Base-by-base conservation (phyloP, 2,797 vertebrate species). In the Chaenodraco wilsoni region DNA sequence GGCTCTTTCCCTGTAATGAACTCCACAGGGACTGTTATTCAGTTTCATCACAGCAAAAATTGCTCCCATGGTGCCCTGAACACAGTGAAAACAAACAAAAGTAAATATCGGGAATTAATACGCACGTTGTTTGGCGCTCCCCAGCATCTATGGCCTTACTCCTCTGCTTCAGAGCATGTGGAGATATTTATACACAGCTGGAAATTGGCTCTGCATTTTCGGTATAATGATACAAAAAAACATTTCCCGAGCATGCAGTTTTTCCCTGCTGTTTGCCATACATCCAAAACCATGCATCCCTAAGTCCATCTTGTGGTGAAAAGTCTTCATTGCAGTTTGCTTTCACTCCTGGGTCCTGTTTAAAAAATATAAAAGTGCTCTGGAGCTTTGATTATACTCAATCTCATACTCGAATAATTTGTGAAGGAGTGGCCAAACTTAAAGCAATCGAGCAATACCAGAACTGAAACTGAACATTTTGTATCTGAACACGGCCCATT, bases 281-380 rank as follows among this genome's bases (percentile, higher is more conserved):
- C 51, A n/a, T 74, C 52, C 23, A 8, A 69, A 85, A 75, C 54
- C 63, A 72, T 73, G 86, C 58, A 77, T 74, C 80, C 86, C 74
- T 81, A 78, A 89, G 91, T 92, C 94, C 94, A 92, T 94, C 93
- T 95, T 86, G 92, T 95, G 94, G 94, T 76, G 82, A 78, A 81
- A 79, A 21, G 3, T 69, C 58, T 63, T 74, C 69, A 94, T 85
- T 94, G 86, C 93, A 93, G 55, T 60, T 61, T 57, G 48, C 55
- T 52, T 69, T 41, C 15, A 46, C 45, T 56, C 19, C 44, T 15
- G n/a, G 51, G 12, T 23, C 23, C 50, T 46, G 8, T 69, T 21
- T n/a, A 27, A 60, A 48, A n/a, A 37, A 51, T 11, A 51, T 19
- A 16, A 44, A 50, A 15, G 7, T 46, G 6, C 6, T 54, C 52